Percentiles rank a stretch among this genome's conserved stretches.
These are phyloP conservation scores for Cryptus viduatorius DNA, from an alignment of 2,888 invertebrate species.

Conservation along the genomic window DNA sequence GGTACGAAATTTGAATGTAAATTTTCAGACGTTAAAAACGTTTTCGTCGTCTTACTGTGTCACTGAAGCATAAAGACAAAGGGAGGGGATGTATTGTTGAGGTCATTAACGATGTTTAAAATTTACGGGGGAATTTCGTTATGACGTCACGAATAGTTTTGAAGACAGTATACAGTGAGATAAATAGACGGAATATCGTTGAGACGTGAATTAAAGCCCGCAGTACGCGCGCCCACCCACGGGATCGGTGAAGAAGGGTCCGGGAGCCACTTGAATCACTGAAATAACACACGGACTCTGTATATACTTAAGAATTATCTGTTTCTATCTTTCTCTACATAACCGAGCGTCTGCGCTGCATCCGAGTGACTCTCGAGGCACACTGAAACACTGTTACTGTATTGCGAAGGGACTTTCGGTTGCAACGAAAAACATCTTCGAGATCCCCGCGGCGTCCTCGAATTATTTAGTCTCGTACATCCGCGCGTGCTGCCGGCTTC, in stretches of 20 bases:
- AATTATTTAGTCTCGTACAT: constrained; percentile 58
- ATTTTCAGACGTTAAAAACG: background rate
- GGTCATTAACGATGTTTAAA: constrained; percentile 43
- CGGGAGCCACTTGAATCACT: constrained; percentile 75
- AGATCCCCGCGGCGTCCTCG: constrained; percentile 33
- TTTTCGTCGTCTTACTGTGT: background rate
- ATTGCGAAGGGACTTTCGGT: constrained; percentile 6
- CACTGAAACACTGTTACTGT: constrained; percentile 43
- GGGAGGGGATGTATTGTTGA: background rate
- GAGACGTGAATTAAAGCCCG: constrained; percentile 77
- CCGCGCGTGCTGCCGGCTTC: background rate
- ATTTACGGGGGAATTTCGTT: constrained; percentile 8
- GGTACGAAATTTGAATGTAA: background rate
- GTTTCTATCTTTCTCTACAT: constrained; percentile 29
- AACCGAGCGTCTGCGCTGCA: constrained; percentile 43
- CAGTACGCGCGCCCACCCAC: constrained; percentile 76
- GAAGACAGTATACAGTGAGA: constrained; percentile 72
- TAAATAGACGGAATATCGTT: constrained; percentile 77
- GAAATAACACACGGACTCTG: constrained; percentile 78
- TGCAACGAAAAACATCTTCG: constrained; percentile 48
- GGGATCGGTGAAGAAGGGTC: constrained; percentile 67
- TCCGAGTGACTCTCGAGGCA: constrained; percentile 57
- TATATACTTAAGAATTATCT: constrained; percentile 33
- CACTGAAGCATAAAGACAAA: background rate
- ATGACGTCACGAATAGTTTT: constrained; percentile 75